Conservation (phyloP, 2,888 invertebrate species). For the Cephus rjabovi region DNA sequence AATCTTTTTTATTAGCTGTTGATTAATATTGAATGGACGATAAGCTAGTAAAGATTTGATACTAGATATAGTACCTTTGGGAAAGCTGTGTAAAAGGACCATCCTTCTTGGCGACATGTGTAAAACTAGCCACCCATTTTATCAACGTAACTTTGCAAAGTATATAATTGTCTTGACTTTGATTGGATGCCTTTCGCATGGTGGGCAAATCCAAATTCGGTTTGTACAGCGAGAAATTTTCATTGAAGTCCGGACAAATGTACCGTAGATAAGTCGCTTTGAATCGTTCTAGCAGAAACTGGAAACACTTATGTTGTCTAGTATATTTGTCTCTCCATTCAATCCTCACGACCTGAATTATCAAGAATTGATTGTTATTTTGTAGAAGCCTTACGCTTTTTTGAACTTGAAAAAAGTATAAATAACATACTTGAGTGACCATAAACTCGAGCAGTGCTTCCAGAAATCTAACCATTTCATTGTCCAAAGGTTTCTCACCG, state of each 20-base stretch:
- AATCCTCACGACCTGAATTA: slow-evolving; percentile 78
- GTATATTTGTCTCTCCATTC: slow-evolving; percentile 90
- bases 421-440: slow-evolving; percentile 79
- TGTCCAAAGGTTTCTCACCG: slow-evolving; percentile 87
- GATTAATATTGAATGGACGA: too few species aligned
- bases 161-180: slow-evolving; percentile 70
- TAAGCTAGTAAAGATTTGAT: neutral
- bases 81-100: slow-evolving; percentile 62
- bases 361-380: slow-evolving; percentile 21
- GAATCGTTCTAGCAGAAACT: slow-evolving; percentile 91
- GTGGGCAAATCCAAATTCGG: slow-evolving; percentile 84
- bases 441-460: slow-evolving; percentile 90
- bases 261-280: slow-evolving; percentile 90
- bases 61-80: slow-evolving; percentile 44
- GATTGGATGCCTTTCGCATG: slow-evolving; percentile 75
- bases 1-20: neutral
- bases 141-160: slow-evolving; percentile 86
- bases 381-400: slow-evolving; percentile 5
- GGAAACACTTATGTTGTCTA: slow-evolving; percentile 86
- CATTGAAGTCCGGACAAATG: slow-evolving; percentile 89
- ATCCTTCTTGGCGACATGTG: slow-evolving; percentile 79
- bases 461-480: slow-evolving; percentile 86
- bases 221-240: slow-evolving; percentile 83
- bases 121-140: slow-evolving; percentile 89
- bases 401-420: slow-evolving; percentile 2